Conservation (phyloP, 92 coral and sea anemone genomes). For the Epizoanthus rinbou region DNA sequence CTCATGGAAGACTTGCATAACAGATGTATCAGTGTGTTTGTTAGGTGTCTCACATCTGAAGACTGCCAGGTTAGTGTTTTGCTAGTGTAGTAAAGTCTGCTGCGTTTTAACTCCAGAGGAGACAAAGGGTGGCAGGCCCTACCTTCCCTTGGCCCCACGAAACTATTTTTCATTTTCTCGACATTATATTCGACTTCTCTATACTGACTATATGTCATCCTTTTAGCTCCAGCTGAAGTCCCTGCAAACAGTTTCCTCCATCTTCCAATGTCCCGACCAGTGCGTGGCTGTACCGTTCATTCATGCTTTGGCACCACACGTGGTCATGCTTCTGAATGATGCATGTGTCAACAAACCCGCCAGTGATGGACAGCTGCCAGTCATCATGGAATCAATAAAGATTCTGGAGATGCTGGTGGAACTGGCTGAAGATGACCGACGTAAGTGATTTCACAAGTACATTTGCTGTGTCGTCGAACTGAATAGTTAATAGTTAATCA, state of each 20-base stretch:
- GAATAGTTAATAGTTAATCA: too few relatives aligned
- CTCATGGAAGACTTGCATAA: slow-evolving; percentile 81
- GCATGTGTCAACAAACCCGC: slow-evolving; percentile 80
- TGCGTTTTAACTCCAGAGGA: too few relatives aligned
- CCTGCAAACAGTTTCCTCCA: slow-evolving; percentile 81
- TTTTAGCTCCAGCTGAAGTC: slow-evolving; percentile 86
- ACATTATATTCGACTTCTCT: not conserved
- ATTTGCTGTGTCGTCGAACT: too few relatives aligned
- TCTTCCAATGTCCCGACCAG: slow-evolving; percentile 88
- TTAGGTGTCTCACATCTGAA: slow-evolving; percentile 77
- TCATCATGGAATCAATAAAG: slow-evolving; percentile 80
- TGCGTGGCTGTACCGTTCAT: slow-evolving; percentile 81
- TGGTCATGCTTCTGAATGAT: slow-evolving; percentile 84
- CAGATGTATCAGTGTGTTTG: slow-evolving; percentile 82
- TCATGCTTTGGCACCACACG: slow-evolving; percentile 87
- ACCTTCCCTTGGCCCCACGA: too few relatives aligned
- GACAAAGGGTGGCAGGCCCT: too few relatives aligned
- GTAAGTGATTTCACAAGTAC: slow-evolving; percentile 56
- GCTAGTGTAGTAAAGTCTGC: not conserved
- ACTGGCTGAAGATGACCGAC: slow-evolving; percentile 78
- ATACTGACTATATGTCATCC: not conserved
- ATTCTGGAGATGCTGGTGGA: slow-evolving; percentile 82
- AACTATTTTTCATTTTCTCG: not conserved
- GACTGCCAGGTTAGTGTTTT: slow-evolving; percentile 66
- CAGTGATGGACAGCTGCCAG: slow-evolving; percentile 77